Evolutionary conservation across 2,113 vertebrate species (phyloP).

Genomic region (Daphoenositta chrysoptera): DNA sequence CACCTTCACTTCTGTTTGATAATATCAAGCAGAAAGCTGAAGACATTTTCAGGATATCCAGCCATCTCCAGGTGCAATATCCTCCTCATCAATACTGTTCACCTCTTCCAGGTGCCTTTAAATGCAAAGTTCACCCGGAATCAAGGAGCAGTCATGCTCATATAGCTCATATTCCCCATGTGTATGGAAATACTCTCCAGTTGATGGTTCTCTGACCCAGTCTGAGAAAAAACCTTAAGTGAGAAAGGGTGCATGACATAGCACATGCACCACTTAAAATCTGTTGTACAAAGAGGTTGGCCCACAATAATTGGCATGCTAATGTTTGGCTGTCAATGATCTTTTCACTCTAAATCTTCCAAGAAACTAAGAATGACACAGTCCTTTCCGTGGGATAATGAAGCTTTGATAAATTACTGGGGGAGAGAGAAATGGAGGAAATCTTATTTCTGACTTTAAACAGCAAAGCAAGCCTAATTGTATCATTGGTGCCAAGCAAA

Average conservation of each 20-base stretch:
- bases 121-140: neutral
- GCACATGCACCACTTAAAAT: neutral
- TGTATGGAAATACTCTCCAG: neutral
- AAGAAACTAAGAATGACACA: neutral
- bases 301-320: neutral
- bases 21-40: neutral
- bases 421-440: too few relatives aligned
- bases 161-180: neutral
- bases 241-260: neutral
- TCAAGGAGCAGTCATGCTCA: neutral
- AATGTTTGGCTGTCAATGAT: neutral
- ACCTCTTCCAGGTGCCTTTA: neutral
- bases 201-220: neutral
- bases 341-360: neutral
- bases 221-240: neutral
- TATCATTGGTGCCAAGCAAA: neutral
- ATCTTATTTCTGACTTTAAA: neutral
- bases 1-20: neutral
- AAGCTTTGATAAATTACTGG: neutral
- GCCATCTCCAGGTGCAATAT: neutral
- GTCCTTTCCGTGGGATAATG: neutral
- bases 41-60: neutral
- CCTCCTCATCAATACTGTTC: neutral
- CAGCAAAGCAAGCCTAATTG: neutral
- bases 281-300: neutral